Conservation (phyloP, 2,888 invertebrate genomes). For the Agrotis ipsilon region DNA sequence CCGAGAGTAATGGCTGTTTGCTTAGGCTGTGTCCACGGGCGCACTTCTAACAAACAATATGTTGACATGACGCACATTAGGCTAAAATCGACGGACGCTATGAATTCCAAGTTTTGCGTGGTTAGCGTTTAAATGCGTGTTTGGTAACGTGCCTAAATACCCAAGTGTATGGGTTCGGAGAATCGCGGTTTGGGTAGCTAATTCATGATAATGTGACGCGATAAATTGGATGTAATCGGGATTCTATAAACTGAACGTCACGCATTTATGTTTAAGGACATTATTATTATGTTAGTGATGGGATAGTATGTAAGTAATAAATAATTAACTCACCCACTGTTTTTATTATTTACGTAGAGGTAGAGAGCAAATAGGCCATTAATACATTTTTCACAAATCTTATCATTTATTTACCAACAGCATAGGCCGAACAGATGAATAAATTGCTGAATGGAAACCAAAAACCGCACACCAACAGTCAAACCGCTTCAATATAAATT, state of each 20-base stretch:
- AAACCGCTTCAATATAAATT: slow-evolving; percentile 49
- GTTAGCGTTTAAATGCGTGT: slow-evolving; percentile 63
- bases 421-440: slow-evolving; percentile 35
- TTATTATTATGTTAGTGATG: too few species aligned
- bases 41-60: slow-evolving; percentile 70
- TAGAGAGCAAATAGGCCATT: slow-evolving; percentile 2
- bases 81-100: slow-evolving; percentile 77
- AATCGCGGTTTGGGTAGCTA: slow-evolving; percentile 19
- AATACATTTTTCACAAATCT: slow-evolving; percentile 27
- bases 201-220: slow-evolving; percentile 14
- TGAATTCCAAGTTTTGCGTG: slow-evolving; percentile 72
- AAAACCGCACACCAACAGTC: slow-evolving; percentile 48
- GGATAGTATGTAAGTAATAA: background rate
- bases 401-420: slow-evolving; percentile 42
- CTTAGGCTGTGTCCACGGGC: slow-evolving; percentile 81
- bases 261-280: background rate
- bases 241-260: background rate
- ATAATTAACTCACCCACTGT: background rate
- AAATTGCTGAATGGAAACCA: slow-evolving; percentile 36
- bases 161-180: slow-evolving; percentile 20
- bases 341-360: slow-evolving; percentile 10
- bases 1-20: slow-evolving; percentile 84
- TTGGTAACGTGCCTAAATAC: slow-evolving; percentile 59
- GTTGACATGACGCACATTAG: slow-evolving; percentile 83
- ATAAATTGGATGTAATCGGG: background rate